A percentile compares a stretch with the other conserved stretches of the same genome.
Evolutionary conservation across 1,140 invertebrate species (phyloP).

Genomic region (Papilio dardanus): DNA sequence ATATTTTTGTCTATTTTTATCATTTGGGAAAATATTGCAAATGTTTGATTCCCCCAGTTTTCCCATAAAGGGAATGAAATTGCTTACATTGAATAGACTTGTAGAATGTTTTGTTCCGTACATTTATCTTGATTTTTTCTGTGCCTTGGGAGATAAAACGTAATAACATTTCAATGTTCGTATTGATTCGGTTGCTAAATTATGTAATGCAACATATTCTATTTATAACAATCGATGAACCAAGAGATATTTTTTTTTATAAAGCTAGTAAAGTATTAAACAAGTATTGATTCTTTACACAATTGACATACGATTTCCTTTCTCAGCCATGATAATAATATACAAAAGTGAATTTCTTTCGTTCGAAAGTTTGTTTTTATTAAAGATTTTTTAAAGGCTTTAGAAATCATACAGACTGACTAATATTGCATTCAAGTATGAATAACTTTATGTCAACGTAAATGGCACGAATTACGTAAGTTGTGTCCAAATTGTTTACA

Average conservation of each 20-base stretch:
- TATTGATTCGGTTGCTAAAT: neutral
- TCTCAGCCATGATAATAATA: too few species aligned
- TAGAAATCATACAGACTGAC: neutral
- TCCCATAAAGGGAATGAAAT: slow-evolving; percentile 29
- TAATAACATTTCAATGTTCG: slow-evolving; percentile 12
- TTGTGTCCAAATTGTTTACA: slow-evolving; percentile 20
- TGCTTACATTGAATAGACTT: slow-evolving; percentile 1
- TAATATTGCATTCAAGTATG: neutral
- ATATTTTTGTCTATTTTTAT: neutral
- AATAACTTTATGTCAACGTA: neutral
- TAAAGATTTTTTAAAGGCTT: neutral
- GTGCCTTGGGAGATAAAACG: too few species aligned
- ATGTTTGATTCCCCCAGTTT: slow-evolving; percentile 1
- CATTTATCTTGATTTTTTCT: slow-evolving; percentile 28
- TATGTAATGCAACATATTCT: neutral
- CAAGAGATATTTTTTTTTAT: too few species aligned
- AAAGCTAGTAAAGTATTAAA: too few species aligned
- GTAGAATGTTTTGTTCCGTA: neutral
- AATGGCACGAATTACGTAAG: slow-evolving; percentile 3
- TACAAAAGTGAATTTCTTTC: too few species aligned
- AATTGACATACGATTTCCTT: too few species aligned
- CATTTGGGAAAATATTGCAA: slow-evolving; percentile 22
- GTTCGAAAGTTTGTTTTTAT: too few species aligned
- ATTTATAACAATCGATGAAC: neutral
- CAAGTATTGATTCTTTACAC: too few species aligned